Percentiles rank a stretch among this genome's conserved stretches.
Evolutionary conservation across 2,113 vertebrate genomes (phyloP).

Genomic region (Leptocoma aspasia): DNA sequence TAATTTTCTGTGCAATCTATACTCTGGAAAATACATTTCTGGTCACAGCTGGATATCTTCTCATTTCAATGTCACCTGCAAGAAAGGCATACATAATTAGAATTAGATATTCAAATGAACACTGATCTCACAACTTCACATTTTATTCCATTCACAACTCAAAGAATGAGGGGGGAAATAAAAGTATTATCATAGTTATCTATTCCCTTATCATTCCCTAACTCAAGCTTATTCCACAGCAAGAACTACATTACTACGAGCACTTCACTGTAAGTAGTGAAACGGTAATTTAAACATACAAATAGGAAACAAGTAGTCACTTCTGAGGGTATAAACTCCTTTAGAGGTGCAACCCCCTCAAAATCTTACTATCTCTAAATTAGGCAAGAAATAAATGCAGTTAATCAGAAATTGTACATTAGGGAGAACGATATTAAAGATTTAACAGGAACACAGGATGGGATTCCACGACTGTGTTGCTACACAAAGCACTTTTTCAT

Average conservation of each 20-base stretch:
- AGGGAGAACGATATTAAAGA: not conserved
- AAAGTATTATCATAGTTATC: not conserved
- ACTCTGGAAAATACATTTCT: slow-evolving; percentile 77
- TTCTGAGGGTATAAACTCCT: slow-evolving; percentile 12
- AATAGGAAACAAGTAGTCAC: not conserved
- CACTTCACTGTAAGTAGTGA: not conserved
- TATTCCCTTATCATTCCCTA: not conserved
- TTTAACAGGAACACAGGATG: not conserved
- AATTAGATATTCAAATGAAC: not conserved
- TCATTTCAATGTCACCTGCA: slow-evolving; percentile 69
- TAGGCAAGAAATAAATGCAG: not conserved
- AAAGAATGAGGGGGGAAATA: not conserved
- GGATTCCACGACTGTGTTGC: not conserved
- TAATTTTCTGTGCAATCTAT: slow-evolving; percentile 75
- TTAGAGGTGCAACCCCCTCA: not conserved
- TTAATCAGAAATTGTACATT: not conserved
- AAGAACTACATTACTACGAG: slow-evolving; percentile 5
- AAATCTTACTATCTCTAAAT: not conserved
- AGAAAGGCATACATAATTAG: not conserved
- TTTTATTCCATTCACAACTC: not conserved
- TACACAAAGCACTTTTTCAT: not conserved
- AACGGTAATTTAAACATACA: not conserved
- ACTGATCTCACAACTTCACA: not conserved
- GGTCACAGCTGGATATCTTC: slow-evolving; percentile 71
- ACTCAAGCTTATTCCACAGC: not conserved